Base-by-base conservation (phyloP, 2,113 vertebrate genomes). In the Serilophus lunatus region DNA sequence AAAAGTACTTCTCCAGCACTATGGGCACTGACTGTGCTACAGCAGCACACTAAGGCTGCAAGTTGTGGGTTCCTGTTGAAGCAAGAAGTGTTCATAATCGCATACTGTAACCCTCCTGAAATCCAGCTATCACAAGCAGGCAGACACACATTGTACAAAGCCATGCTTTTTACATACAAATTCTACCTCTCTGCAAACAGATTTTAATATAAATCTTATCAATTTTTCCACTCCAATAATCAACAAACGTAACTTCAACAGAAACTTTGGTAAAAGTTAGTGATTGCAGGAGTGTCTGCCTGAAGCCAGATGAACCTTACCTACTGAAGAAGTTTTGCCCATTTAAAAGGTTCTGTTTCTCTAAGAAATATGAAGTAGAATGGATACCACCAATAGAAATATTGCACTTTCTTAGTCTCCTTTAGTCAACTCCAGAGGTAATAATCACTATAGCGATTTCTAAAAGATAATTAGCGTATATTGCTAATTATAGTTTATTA, bases 391-490 rank as follows among this genome's bases (percentile, higher is more conserved):
- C 92, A 96, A 96, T 75, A 96, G 78, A 96, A 97, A 95, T 97
- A 96, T 85, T 97, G 78, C 88, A 77, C 75, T 95, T 96, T 97
- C 93, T 96, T 92, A 95, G 83, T 83, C 88, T 95, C 61, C 92
- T 97, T 93, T 96, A 95, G 93, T 94, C 83, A 97, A 57, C 94
- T 92, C 71, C 88, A 97, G 95, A 95, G 93, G 89, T 97, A 95
- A 97, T 98, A 96, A 97, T 98, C 97, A 96, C 97, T 97, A 97
- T 86, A 92, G 97, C 93, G 96, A 98, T 92, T 97, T 97, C 93
- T 95, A 92, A 97, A 97, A 98, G 92, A 94, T 97, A 97, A 97
- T 98, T 97, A 97, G 95, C 97, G 89, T 97, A 96, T 97, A 95
- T 97, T 97, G 94, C 95, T 97, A 97, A 97, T 95, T 95, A 95